Percentiles rank a stretch among this genome's conserved stretches.
phyloP scores from a whole-genome alignment of 1,140 invertebrate species.

The Protaetia brevitarsis region DNA sequence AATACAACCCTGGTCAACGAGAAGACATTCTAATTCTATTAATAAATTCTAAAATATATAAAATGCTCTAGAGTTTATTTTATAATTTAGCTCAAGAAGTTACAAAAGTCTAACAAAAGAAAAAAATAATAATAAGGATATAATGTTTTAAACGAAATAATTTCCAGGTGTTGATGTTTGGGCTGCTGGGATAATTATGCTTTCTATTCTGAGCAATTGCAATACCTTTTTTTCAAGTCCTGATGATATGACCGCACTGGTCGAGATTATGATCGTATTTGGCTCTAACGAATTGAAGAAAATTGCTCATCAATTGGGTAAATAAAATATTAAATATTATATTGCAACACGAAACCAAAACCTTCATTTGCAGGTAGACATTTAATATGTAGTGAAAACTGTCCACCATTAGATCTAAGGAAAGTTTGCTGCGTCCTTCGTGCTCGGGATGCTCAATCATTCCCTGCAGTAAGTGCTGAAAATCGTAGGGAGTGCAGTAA shows the following conservation, averaged over 20 bases:
- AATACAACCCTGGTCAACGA: too few relatives aligned
- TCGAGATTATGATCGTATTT: slow-evolving; percentile 80
- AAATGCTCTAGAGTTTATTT: too few relatives aligned
- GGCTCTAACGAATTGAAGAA: slow-evolving; percentile 67
- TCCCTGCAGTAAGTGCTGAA: slow-evolving; percentile 22
- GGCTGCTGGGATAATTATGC: slow-evolving; percentile 83
- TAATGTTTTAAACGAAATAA: slow-evolving; percentile 7
- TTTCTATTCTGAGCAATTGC: slow-evolving; percentile 73
- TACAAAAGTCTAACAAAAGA: slow-evolving; percentile 2
- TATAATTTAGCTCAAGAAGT: too few relatives aligned
- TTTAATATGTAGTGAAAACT: slow-evolving; percentile 55
- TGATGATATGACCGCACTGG: slow-evolving; percentile 76
- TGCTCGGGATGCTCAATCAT: slow-evolving; percentile 35
- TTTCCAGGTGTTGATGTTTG: slow-evolving; percentile 79
- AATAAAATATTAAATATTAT: slow-evolving; percentile 22
- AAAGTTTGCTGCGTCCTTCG: slow-evolving; percentile 53
- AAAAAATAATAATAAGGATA: slow-evolving; percentile 16
- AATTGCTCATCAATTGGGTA: slow-evolving; percentile 68
- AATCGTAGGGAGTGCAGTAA: slow-evolving; percentile 19
- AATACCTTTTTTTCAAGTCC: slow-evolving; percentile 82
- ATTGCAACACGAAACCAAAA: background rate
- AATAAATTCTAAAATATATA: too few relatives aligned
- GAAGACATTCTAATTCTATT: too few relatives aligned
- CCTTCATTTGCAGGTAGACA: slow-evolving; percentile 48
- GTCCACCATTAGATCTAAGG: slow-evolving; percentile 53